These are phyloP conservation scores for Hyperoodon ampullatus DNA, from an alignment of 2,113 vertebrate species.

Conservation along the genomic window DNA sequence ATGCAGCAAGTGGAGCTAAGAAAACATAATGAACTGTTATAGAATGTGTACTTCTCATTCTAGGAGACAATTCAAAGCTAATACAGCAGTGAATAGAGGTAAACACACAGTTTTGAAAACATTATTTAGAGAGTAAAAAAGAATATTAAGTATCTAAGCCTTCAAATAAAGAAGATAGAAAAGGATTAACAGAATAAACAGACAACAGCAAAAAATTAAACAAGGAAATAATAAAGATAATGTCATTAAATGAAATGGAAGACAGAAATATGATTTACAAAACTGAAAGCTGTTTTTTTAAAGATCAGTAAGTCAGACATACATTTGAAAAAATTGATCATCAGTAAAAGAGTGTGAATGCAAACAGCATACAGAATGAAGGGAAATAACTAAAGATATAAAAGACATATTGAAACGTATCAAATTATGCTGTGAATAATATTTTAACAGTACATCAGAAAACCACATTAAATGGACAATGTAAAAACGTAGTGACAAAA, in stretches of 20 bases:
- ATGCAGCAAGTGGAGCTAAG: neutral
- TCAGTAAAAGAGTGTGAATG: neutral
- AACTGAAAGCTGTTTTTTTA: neutral
- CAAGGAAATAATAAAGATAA: neutral
- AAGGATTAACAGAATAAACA: neutral
- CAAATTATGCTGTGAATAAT: neutral
- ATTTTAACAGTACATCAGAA: neutral
- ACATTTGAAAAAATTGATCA: neutral
- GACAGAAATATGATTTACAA: neutral
- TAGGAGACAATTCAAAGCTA: neutral
- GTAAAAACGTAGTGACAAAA: neutral
- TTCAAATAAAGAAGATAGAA: neutral
- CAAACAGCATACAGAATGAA: neutral
- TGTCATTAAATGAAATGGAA: neutral
- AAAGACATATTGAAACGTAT: neutral
- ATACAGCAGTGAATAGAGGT: neutral
- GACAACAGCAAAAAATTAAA: neutral
- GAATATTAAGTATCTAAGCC: neutral
- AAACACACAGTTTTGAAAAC: neutral
- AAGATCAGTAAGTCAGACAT: neutral
- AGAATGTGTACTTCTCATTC: neutral
- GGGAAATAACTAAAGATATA: neutral
- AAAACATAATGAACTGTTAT: neutral
- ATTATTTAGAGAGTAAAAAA: neutral
- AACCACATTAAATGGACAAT: neutral